Evolutionary conservation across 2,888 invertebrate species (phyloP).

Genomic region (Caenorhabditis parvicauda): DNA sequence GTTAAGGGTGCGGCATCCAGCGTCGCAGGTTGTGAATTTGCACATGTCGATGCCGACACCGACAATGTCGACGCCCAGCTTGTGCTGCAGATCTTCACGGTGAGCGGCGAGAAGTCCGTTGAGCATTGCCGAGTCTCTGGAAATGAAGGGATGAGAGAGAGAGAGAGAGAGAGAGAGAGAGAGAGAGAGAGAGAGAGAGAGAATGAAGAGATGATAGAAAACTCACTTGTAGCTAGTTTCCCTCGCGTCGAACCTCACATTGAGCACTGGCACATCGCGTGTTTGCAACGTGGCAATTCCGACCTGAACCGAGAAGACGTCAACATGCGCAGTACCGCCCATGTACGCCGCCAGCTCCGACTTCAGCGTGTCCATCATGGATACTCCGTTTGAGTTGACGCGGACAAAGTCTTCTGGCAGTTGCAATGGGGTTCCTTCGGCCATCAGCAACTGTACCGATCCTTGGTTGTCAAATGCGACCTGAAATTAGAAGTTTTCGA

Average conservation of each 20-base stretch:
- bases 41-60: constrained; percentile 80
- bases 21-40: constrained; percentile 60
- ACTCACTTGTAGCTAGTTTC: constrained; percentile 28
- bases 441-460: constrained; percentile 47
- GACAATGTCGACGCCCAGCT: constrained; percentile 49
- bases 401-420: constrained; percentile 45
- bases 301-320: constrained; percentile 88
- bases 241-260: constrained; percentile 57
- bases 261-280: constrained; percentile 44
- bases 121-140: constrained; percentile 87
- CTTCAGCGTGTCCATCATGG: constrained; percentile 38
- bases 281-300: constrained; percentile 49
- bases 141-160: constrained; percentile 80
- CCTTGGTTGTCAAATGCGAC: constrained; percentile 35
- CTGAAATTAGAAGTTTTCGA: no score
- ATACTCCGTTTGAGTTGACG: constrained; percentile 34
- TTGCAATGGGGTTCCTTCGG: constrained; percentile 39
- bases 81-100: constrained; percentile 74
- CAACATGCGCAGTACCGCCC: constrained; percentile 72
- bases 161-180: background rate
- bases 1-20: constrained; percentile 57
- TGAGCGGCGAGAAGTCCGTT: constrained; percentile 83
- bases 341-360: constrained; percentile 78
- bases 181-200: background rate
- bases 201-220: background rate